Conservation (phyloP, 1,140 invertebrate species). For the Aphaenogaster ashmeadi region DNA sequence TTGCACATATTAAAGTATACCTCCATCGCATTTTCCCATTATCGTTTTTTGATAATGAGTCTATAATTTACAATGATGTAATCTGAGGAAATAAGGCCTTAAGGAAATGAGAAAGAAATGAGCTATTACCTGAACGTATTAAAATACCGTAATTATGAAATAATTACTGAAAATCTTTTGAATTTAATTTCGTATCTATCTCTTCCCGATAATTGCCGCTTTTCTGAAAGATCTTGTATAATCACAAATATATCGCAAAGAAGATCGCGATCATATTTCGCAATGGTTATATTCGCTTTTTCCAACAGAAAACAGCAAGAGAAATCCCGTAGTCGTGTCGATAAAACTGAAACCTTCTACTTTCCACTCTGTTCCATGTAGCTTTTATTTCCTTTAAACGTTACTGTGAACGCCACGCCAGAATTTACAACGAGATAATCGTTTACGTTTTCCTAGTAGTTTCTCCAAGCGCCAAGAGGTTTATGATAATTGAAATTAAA, state of each 20-base stretch:
- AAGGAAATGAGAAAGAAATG: neutral
- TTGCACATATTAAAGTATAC: neutral
- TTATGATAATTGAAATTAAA: conserved; percentile 26
- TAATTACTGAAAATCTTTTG: neutral
- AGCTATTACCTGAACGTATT: neutral
- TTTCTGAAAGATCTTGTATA: neutral
- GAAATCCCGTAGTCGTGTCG: conserved; percentile 24
- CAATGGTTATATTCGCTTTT: conserved; percentile 50
- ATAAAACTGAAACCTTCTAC: conserved; percentile 72
- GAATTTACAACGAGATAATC: conserved; percentile 46
- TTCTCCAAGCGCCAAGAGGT: neutral
- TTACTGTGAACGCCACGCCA: neutral
- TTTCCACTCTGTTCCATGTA: neutral
- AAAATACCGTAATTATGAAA: neutral
- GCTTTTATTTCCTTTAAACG: conserved; percentile 50
- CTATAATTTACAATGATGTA: neutral
- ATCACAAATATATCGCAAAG: neutral
- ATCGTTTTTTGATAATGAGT: neutral
- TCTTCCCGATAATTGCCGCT: neutral
- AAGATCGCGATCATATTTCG: conserved; percentile 26
- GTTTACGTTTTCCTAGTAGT: conserved; percentile 46
- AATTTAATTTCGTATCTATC: conserved; percentile 28
- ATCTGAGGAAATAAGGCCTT: neutral
- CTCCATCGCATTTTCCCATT: neutral
- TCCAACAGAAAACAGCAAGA: conserved; percentile 3